Evolutionary conservation across 2,888 invertebrate genomes (phyloP).

Genomic region (Xestoiulus laeticollis): DNA sequence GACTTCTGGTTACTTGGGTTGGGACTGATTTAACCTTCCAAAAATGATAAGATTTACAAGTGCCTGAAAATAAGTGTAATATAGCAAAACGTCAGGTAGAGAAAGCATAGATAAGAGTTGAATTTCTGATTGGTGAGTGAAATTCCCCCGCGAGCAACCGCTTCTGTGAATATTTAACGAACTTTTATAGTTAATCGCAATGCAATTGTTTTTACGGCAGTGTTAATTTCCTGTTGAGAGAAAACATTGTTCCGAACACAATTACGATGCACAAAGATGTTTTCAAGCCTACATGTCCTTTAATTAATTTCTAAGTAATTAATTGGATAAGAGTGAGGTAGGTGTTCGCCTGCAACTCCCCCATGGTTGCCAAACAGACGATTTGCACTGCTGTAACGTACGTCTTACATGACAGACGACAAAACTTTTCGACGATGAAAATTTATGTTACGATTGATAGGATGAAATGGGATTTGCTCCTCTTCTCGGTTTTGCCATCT

Average conservation of each 20-base stretch:
- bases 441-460: conserved; percentile 37
- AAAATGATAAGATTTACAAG: no score
- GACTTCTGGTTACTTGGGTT: no score
- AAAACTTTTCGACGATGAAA: conserved; percentile 7
- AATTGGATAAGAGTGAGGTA: conserved; percentile 34
- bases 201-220: conserved; percentile 19
- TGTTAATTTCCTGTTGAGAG: conserved; percentile 37
- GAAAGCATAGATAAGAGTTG: not conserved
- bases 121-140: not conserved
- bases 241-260: conserved; percentile 15
- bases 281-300: conserved; percentile 11
- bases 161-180: conserved; percentile 13
- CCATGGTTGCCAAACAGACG: not conserved
- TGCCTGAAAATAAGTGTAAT: not conserved
- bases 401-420: conserved; percentile 37
- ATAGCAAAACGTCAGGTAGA: not conserved
- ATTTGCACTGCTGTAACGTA: not conserved
- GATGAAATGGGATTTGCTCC: conserved; percentile 21
- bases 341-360: conserved; percentile 19
- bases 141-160: not conserved
- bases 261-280: conserved; percentile 7
- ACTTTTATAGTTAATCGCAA: conserved; percentile 25
- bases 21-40: no score
- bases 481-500: not conserved
- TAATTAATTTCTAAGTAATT: conserved; percentile 37